These are phyloP conservation scores for Aricia artaxerxes DNA, from an alignment of 2,888 invertebrate species.

Conservation along the genomic window DNA sequence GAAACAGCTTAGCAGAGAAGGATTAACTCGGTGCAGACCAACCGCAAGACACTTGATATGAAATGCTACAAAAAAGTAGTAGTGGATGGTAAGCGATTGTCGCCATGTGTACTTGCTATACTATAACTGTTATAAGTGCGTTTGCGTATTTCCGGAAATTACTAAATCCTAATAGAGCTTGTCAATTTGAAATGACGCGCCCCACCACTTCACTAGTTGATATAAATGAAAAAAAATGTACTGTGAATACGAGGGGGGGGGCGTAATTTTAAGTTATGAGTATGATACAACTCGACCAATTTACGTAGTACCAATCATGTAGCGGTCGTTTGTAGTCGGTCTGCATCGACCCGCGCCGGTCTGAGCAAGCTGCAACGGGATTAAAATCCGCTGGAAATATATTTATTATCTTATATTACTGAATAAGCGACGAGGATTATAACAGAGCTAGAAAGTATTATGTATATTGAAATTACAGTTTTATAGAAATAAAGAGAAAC, in stretches of 20 bases:
- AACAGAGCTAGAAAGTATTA: neutral
- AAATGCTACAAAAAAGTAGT: neutral
- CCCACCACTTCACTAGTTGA: too few species aligned
- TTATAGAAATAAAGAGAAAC: too few species aligned
- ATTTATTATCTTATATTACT: conserved; percentile 2
- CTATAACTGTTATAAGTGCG: too few species aligned
- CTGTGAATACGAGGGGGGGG: too few species aligned
- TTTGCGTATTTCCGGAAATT: too few species aligned
- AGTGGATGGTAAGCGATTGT: neutral
- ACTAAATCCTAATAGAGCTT: too few species aligned
- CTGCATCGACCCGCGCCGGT: neutral
- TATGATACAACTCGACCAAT: neutral
- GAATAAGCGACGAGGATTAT: neutral
- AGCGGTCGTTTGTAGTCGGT: neutral
- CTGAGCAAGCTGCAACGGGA: neutral
- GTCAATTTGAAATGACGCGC: too few species aligned
- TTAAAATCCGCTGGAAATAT: neutral
- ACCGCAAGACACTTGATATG: neutral
- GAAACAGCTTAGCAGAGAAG: conserved; percentile 13
- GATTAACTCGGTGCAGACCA: conserved; percentile 6
- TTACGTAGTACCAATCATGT: neutral
- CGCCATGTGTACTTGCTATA: neutral
- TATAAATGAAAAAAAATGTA: too few species aligned
- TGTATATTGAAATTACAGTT: neutral
- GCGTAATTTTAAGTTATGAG: too few species aligned